Conservation (phyloP, 2,888 invertebrate species). For the Drosophila differens region DNA sequence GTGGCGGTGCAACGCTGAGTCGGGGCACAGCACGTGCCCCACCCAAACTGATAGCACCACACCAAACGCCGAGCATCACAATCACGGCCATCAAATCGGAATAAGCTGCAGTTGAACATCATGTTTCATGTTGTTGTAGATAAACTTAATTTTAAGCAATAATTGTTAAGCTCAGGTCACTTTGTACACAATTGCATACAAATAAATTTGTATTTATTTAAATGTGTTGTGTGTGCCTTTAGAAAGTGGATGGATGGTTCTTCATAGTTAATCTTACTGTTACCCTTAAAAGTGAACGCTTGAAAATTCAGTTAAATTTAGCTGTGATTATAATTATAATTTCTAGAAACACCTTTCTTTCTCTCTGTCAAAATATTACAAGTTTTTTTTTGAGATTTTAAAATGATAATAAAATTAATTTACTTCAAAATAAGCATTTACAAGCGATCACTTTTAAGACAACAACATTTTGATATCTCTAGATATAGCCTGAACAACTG, state of each 20-base stretch:
- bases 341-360: not conserved
- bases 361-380: not conserved
- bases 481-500: constrained; percentile 12
- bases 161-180: constrained; percentile 43
- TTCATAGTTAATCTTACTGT: not conserved
- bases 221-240: constrained; percentile 17
- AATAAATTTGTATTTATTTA: constrained; percentile 68
- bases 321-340: not conserved
- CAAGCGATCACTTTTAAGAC: not conserved
- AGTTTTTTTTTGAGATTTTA: not conserved
- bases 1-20: constrained; percentile 64
- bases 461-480: not conserved
- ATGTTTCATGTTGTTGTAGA: constrained; percentile 47
- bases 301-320: not conserved
- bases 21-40: constrained; percentile 75
- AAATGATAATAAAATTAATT: no score
- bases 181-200: constrained; percentile 51
- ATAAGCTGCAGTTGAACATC: constrained; percentile 36
- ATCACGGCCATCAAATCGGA: constrained; percentile 84
- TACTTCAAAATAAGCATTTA: not conserved
- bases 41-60: constrained; percentile 84
- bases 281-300: not conserved
- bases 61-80: constrained; percentile 84
- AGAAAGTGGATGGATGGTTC: not conserved
- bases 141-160: constrained; percentile 36